These are phyloP conservation scores for Coptotermes formosanus DNA, from an alignment of 1,140 invertebrate species.

Conservation along the genomic window DNA sequence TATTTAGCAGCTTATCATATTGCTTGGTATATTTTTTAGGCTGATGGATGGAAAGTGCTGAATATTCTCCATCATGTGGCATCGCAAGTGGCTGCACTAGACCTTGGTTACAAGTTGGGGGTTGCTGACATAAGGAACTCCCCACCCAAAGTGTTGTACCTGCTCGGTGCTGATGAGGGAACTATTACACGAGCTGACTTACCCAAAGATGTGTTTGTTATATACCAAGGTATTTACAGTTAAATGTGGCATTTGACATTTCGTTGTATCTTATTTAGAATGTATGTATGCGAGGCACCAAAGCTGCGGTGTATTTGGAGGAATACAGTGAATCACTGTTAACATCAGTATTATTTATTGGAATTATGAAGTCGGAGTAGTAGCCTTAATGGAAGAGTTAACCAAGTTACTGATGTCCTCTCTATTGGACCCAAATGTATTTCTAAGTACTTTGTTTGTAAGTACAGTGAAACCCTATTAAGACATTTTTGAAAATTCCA, in stretches of 20 bases:
- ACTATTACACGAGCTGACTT: constrained; percentile 75
- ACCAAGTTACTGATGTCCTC: too few species aligned
- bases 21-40: neutral
- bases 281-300: neutral
- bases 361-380: too few species aligned
- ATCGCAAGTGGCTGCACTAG: constrained; percentile 92
- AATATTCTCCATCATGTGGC: constrained; percentile 91
- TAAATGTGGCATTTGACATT: neutral
- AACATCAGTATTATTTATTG: too few species aligned
- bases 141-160: constrained; percentile 80
- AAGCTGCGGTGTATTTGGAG: too few species aligned
- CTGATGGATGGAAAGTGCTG: constrained; percentile 70
- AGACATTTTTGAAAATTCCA: too few species aligned
- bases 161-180: constrained; percentile 91
- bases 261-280: neutral
- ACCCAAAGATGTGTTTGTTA: constrained; percentile 78
- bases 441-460: too few species aligned
- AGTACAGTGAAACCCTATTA: too few species aligned
- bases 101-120: constrained; percentile 88
- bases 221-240: constrained; percentile 75
- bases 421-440: too few species aligned
- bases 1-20: too few species aligned
- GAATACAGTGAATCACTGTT: too few species aligned
- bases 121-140: constrained; percentile 65
- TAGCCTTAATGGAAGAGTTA: too few species aligned